These are phyloP conservation scores for Leptinotarsa tumamoca DNA, from an alignment of 2,888 invertebrate species.

Conservation along the genomic window DNA sequence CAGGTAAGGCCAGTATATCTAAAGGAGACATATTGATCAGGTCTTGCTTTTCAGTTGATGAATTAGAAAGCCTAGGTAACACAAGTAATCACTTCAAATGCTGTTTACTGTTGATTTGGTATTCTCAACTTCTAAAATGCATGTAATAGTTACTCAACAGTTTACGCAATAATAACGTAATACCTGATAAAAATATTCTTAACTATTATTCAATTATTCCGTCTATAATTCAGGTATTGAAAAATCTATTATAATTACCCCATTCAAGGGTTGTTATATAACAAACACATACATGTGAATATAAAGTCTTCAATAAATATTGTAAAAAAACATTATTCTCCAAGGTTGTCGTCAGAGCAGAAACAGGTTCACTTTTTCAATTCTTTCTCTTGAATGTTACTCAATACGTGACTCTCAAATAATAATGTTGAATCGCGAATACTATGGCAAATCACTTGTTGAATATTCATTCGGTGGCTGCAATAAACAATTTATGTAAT, in stretches of 20 bases:
- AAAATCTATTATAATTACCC: background rate
- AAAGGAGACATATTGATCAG: too few species aligned
- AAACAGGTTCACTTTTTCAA: background rate
- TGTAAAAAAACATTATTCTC: background rate
- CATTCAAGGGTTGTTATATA: conserved; percentile 15
- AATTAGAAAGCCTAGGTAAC: too few species aligned
- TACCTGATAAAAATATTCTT: background rate
- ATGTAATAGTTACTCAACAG: background rate
- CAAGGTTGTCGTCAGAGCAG: background rate
- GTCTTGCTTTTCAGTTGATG: too few species aligned
- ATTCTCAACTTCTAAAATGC: background rate
- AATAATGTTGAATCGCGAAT: conserved; percentile 26
- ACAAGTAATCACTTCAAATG: too few species aligned
- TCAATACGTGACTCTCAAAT: conserved; percentile 40
- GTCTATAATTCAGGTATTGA: background rate
- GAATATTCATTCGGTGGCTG: conserved; percentile 18
- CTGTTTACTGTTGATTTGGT: background rate
- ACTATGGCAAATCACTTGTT: conserved; percentile 16
- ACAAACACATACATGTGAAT: background rate
- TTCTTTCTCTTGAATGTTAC: conserved; percentile 31
- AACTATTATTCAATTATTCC: background rate
- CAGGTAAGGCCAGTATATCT: too few species aligned
- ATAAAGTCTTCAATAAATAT: background rate
- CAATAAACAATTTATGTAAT: conserved; percentile 27
- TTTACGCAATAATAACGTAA: background rate